Percentiles rank a stretch among this genome's conserved stretches.
These are phyloP conservation scores for Ischnura elegans DNA, from an alignment of 2,888 invertebrate genomes.

Conservation along the genomic window DNA sequence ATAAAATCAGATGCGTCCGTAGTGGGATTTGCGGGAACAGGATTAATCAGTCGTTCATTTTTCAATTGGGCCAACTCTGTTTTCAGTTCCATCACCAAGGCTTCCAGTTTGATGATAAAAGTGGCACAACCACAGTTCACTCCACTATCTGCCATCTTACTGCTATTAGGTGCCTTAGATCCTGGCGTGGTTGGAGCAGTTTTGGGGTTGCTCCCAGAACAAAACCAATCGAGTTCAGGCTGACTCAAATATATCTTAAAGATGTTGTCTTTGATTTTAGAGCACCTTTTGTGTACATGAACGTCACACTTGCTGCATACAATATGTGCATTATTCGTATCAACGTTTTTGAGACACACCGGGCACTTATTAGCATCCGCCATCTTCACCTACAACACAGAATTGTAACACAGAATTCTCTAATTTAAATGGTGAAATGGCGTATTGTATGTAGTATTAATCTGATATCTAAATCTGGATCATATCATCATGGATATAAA, in stretches of 20 bases:
- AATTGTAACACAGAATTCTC: too few relatives aligned
- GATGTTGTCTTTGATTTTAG: background rate
- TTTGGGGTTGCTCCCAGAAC: conserved; percentile 9
- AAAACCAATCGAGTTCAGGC: background rate
- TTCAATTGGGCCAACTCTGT: conserved; percentile 1
- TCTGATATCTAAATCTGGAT: too few relatives aligned
- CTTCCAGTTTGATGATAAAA: background rate
- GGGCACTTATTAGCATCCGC: background rate
- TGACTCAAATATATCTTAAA: background rate
- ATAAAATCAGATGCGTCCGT: background rate
- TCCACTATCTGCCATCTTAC: background rate
- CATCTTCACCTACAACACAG: too few relatives aligned
- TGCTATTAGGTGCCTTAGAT: too few relatives aligned
- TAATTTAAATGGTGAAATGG: too few relatives aligned
- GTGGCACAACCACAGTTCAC: conserved; percentile 6
- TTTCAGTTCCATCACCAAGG: background rate
- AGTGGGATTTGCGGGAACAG: too few relatives aligned
- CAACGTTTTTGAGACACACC: background rate
- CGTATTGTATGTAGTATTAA: too few relatives aligned
- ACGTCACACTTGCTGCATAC: background rate
- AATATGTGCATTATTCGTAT: background rate
- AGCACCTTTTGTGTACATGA: background rate
- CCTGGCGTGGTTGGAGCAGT: background rate
- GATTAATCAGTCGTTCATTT: too few relatives aligned
- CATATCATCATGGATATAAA: too few relatives aligned